Evolutionary conservation across 2,113 vertebrate species (phyloP), one percentile per base, ranked within the genome.

Genomic region (Pachycephala philippinensis): DNA sequence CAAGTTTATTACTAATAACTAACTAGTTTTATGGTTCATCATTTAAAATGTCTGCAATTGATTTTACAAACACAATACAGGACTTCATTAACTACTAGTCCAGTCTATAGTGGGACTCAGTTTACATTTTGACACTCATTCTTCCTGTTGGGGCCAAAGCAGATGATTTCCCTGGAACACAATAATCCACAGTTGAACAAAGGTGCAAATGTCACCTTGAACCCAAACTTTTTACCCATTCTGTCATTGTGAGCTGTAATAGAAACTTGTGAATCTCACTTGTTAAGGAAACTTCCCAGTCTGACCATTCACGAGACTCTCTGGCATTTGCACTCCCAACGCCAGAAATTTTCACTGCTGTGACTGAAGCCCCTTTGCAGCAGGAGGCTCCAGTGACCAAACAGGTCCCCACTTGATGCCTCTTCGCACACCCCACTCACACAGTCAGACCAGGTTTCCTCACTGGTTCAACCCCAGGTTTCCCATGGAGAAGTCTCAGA

Each of bases 401-500:
- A 21, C 0, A 0, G 30, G 10, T 40, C 8, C 7, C 40, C 21
- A 14, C 5, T 3, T 50, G 50, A 4, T n/a, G n/a, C n/a, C 22
- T 42, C 22, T 11, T 3, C 66, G 50, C 31, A 72, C 11, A 31
- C 0, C 10, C 22, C 21, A 35, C 11, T 49, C 47, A 16, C 4
- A 35, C 35, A 56, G 1, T 7, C 35, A 31, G 50, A 50, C 42
- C 50, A 27, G 26, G 3, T 42, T 64, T 56, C 50, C 22, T 49
- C 42, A 37, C 2, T 0, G 1, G 17, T 49, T 61, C 1, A 0
- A 27, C 18, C 4, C 16, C 42, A 42, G 31, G 8, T 65, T 65
- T 72, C 31, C 66, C 27, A 23, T 15, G 44, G 22, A 5, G 15
- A 42, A 35, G 8, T 13, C 21, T 5, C 42, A 42, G 31, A 50